Base-by-base conservation (phyloP, 2,888 invertebrate species). In the Coremacera marginata region DNA sequence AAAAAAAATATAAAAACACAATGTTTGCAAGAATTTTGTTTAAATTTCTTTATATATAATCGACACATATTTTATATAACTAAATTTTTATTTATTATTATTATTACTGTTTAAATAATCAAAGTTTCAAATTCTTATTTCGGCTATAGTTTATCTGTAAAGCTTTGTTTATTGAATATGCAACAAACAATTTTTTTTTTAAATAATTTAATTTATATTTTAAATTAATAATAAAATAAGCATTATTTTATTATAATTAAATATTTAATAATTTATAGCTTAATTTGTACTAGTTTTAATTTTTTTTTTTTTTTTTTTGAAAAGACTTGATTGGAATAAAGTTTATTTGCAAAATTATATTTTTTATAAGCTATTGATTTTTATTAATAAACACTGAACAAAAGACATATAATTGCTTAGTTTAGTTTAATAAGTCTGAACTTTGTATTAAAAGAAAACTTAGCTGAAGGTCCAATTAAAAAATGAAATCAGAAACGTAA, bases 251-350 rank as follows among this genome's bases (percentile, higher is more conserved):
- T 9, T 62, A 16, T 25, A 27, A 62, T 27, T 14, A 62, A 11
- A 62, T 62, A 5, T 5, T 27, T 27, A 11, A 1, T 11, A 4
- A 5, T 25, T 25, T 62, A 27, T 22, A 22, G 27, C 27, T 62
- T 62, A 60, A 11, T 60, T 60, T 25, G 27, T 22, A 60, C 4
- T 60, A 25, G 22, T 60, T 60, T 60, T 60, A 22, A 60, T 60
- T 60, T 60, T 14, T n/a, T 25, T n/a, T n/a, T n/a, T n/a, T n/a
- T 22, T 4, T 22, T 19, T 14, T n/a, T 25, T 22, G n/a, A 25
- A 25, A 27, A 14, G 25, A 14, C 22, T 19, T 63, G 16, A 67
- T 67, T 67, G 65, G 65, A 67, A 67, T 67, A 67, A 67, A 67
- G 37, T 67, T 44, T 44, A 44, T 11, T 44, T 44, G 44, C 44